A percentile compares a stretch with the other conserved stretches of the same genome.
Evolutionary conservation across 2,797 vertebrate species (phyloP).

Genomic region (Scarus forsteni): DNA sequence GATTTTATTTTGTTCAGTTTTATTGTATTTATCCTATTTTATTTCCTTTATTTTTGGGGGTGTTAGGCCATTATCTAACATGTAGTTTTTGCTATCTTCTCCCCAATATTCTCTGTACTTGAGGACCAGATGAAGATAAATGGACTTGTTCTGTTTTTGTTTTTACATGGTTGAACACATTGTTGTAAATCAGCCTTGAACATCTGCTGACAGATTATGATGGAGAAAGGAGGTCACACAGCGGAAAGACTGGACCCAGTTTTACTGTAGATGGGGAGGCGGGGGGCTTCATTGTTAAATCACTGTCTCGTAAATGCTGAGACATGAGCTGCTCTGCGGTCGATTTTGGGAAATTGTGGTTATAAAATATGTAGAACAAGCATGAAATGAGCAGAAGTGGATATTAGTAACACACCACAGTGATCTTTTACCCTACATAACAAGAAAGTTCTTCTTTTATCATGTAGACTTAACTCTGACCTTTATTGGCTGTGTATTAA

Average conservation of each 20-base stretch:
- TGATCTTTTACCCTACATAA: background rate
- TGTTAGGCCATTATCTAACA: background rate
- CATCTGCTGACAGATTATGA: conserved; percentile 52
- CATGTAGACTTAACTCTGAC: background rate
- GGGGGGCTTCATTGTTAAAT: background rate
- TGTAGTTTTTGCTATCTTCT: background rate
- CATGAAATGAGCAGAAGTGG: background rate
- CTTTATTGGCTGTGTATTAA: background rate
- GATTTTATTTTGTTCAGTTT: too few species aligned
- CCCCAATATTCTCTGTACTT: background rate
- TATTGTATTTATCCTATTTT: too few species aligned
- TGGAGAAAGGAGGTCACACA: conserved; percentile 51
- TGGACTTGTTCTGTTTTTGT: conserved; percentile 17
- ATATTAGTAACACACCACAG: background rate
- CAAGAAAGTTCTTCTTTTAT: background rate
- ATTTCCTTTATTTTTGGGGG: too few species aligned
- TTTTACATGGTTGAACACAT: conserved; percentile 35
- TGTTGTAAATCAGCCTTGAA: conserved; percentile 21
- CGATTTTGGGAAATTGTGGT: background rate
- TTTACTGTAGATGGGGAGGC: background rate
- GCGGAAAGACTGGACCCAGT: background rate
- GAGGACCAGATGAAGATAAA: conserved; percentile 20
- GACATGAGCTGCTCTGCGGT: background rate
- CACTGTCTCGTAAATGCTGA: background rate
- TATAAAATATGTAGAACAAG: background rate